These are phyloP conservation scores for Hydractinia symbiolongicarpus DNA, from an alignment of 30 jellyfish, hydroid and myxozoan species.

Conservation along the genomic window DNA sequence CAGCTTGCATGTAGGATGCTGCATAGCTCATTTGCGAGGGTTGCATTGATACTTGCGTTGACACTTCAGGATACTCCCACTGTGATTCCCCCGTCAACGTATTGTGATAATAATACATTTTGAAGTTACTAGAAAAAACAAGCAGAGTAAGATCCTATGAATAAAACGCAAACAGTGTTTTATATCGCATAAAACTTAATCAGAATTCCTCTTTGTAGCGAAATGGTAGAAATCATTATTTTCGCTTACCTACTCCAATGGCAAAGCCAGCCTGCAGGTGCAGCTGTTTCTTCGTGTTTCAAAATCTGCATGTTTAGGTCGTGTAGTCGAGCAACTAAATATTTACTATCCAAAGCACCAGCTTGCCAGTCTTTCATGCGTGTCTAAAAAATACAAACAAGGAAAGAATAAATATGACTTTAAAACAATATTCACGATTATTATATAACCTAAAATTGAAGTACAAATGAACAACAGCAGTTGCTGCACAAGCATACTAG, in stretches of 20 bases:
- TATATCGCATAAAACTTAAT: neutral
- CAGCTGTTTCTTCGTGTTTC: slow-evolving; percentile 86
- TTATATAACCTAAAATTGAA: too few species aligned
- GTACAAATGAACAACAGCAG: too few species aligned
- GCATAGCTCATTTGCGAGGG: neutral
- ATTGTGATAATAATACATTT: slow-evolving; percentile 74
- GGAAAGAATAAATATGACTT: neutral
- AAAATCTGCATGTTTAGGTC: slow-evolving; percentile 53
- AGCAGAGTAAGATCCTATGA: neutral
- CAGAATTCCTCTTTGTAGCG: neutral
- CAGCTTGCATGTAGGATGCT: neutral
- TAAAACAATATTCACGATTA: neutral
- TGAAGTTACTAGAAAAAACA: slow-evolving; percentile 49
- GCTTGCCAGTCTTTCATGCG: slow-evolving; percentile 95
- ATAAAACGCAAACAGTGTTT: neutral
- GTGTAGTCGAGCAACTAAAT: slow-evolving; percentile 58
- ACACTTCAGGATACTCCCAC: slow-evolving; percentile 72
- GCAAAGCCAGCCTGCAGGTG: slow-evolving; percentile 96
- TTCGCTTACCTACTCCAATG: slow-evolving; percentile 93
- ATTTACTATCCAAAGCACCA: slow-evolving; percentile 79
- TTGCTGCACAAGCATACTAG: too few species aligned
- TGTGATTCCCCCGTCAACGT: slow-evolving; percentile 75
- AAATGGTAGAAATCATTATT: neutral
- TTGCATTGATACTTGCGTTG: neutral
- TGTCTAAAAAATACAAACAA: slow-evolving; percentile 51